Conservation (phyloP, 2,113 vertebrate genomes). For the cattle (Bos taurus) region ARS-UCD2.0 NC_037348.1:51454501-51455000, state of each 20-base stretch:
- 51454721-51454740: background rate
- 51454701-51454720: background rate
- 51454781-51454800: background rate
- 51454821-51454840: background rate
- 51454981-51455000: background rate
- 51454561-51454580: background rate
- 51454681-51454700: background rate
- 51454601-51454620: background rate
- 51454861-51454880: background rate
- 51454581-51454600: background rate
- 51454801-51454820: background rate
- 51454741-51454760: background rate
- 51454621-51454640: background rate
- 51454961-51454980: background rate
- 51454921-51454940: background rate
- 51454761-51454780: background rate
- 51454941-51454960: background rate
- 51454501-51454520: background rate
- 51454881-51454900: background rate
- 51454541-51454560: background rate
- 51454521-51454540: background rate
- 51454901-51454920: background rate
- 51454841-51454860: background rate
- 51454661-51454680: background rate
- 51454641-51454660: background rate